Conservation (phyloP, 2,797 vertebrate species). For the Sebastes diploproa region DNA sequence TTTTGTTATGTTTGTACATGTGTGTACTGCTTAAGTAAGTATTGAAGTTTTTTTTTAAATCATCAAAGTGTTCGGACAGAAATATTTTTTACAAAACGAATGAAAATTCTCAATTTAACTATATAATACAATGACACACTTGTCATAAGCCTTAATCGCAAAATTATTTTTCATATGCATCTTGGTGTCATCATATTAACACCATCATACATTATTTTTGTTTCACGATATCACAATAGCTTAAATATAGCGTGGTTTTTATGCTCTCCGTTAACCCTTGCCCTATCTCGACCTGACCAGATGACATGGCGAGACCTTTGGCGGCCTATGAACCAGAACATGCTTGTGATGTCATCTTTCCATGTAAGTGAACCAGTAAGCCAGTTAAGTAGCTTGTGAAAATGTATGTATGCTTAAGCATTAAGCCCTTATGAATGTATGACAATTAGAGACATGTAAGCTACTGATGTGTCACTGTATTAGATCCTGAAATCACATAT, state of each 20-base stretch:
- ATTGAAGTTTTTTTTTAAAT: not conserved
- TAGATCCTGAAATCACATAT: not conserved
- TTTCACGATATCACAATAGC: not conserved
- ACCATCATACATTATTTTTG: not conserved
- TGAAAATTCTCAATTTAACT: not conserved
- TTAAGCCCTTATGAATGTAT: conserved; percentile 3
- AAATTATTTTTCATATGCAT: not conserved
- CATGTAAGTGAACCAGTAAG: conserved; percentile 19
- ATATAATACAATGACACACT: not conserved
- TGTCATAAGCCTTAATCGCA: not conserved
- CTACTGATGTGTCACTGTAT: not conserved
- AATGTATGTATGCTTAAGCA: conserved; percentile 23
- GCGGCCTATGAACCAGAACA: conserved; percentile 19
- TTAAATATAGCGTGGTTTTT: not conserved
- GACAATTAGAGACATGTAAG: conserved; percentile 1
- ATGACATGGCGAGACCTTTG: not conserved
- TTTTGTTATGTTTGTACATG: not conserved
- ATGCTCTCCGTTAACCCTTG: not conserved
- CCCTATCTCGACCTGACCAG: conserved; percentile 6
- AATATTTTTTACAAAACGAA: too few species aligned
- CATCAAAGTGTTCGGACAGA: too few species aligned
- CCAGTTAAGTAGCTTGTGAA: conserved; percentile 25
- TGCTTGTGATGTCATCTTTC: conserved; percentile 28
- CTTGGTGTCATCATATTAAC: not conserved
- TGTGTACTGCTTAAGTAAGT: not conserved